These are phyloP conservation scores for Orthonevra nobilis DNA, from an alignment of 2,888 invertebrate species.

Conservation along the genomic window DNA sequence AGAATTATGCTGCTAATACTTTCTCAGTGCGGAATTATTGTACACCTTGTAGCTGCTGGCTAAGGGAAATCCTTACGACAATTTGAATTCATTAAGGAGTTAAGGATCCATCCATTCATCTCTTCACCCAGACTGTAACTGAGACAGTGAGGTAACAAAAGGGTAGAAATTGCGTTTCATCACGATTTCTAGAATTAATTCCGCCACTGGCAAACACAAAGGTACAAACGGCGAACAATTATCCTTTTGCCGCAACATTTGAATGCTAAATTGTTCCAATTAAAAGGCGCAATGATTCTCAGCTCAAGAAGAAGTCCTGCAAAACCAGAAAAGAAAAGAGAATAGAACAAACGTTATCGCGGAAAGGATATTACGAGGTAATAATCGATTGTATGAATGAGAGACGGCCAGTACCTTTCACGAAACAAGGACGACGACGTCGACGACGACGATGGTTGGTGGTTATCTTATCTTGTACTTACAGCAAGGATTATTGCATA, in stretches of 20 bases:
- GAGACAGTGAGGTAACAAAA: not conserved
- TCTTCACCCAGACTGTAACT: not conserved
- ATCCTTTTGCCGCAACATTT: conserved; percentile 67
- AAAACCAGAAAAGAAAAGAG: too few relatives aligned
- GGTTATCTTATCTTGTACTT: conserved; percentile 47
- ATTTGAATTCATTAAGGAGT: conserved; percentile 61
- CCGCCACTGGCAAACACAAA: conserved; percentile 33
- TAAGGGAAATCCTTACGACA: conserved; percentile 36
- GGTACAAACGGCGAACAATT: conserved; percentile 68
- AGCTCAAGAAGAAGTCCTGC: conserved; percentile 2
- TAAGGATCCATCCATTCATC: conserved; percentile 8
- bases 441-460: conserved; percentile 6
- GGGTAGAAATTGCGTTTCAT: conserved; percentile 53
- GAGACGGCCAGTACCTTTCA: conserved; percentile 16
- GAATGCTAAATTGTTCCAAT: conserved; percentile 69
- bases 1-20: conserved; percentile 52
- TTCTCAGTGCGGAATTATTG: conserved; percentile 21
- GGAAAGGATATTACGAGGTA: conserved; percentile 65
- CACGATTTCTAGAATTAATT: conserved; percentile 57
- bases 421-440: conserved; percentile 14
- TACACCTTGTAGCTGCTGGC: not conserved
- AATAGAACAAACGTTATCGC: conserved; percentile 49
- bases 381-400: conserved; percentile 60
- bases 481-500: conserved; percentile 37
- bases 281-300: conserved; percentile 52